Evolutionary conservation across 2,113 vertebrate species (phyloP).

Genomic region (Myrmecobius fasciatus): DNA sequence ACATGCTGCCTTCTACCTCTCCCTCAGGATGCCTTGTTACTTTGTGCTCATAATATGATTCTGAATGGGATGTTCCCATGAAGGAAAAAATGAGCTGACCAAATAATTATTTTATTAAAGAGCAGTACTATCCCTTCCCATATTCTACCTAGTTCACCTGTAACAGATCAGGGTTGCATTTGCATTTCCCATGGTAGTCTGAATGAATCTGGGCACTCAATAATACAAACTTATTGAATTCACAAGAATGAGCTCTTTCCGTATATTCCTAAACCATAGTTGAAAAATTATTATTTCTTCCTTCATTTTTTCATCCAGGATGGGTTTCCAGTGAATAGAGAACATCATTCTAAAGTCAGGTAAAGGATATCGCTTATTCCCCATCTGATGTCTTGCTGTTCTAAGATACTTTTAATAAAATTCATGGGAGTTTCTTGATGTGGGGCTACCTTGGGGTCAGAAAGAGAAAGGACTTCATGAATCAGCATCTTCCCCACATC

Average conservation of each 20-base stretch:
- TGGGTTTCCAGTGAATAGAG: not conserved
- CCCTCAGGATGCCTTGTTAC: not conserved
- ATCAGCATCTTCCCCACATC: not conserved
- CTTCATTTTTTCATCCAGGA: not conserved
- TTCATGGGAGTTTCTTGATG: not conserved
- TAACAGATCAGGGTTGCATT: not conserved
- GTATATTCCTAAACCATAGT: not conserved
- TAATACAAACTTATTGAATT: not conserved
- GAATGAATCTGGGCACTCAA: not conserved
- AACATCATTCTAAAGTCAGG: not conserved
- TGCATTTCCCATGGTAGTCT: not conserved
- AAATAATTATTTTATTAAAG: not conserved
- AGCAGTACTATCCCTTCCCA: not conserved
- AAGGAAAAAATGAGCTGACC: not conserved
- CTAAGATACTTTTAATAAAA: not conserved
- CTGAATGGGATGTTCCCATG: not conserved
- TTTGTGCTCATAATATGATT: not conserved
- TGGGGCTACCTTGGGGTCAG: not conserved
- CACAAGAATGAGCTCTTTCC: not conserved
- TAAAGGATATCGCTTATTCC: not conserved
- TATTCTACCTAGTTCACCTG: not conserved
- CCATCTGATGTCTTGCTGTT: not conserved
- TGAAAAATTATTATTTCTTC: too few species aligned
- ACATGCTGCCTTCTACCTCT: not conserved
- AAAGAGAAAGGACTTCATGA: not conserved